Evolutionary conservation across 2,113 vertebrate genomes (phyloP).

Genomic region (Hipposideros armiger): DNA sequence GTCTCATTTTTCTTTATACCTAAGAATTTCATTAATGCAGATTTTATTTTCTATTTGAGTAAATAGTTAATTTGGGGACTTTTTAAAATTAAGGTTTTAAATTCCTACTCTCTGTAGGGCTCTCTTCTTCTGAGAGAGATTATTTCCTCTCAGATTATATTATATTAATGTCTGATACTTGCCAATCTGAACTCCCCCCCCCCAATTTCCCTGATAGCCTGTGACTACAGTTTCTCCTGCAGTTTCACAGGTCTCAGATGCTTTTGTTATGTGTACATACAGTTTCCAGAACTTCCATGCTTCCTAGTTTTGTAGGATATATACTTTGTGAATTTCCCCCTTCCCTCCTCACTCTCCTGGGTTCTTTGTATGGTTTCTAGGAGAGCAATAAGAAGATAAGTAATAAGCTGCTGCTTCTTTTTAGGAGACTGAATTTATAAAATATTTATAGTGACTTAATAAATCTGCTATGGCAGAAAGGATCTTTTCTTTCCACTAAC

Average conservation of each 20-base stretch:
- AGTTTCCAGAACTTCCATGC: neutral
- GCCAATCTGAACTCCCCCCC: neutral
- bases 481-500: slow-evolving; percentile 31
- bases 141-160: neutral
- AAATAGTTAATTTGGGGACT: neutral
- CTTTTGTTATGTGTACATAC: neutral
- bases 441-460: slow-evolving; percentile 62
- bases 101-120: neutral
- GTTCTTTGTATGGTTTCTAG: neutral
- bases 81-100: slow-evolving; percentile 2
- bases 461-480: slow-evolving; percentile 26
- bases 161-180: neutral
- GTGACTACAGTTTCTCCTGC: neutral
- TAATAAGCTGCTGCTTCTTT: neutral
- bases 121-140: neutral
- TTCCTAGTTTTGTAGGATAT: neutral
- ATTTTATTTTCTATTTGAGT: neutral
- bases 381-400: neutral
- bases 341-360: neutral
- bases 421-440: slow-evolving; percentile 42
- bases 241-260: neutral
- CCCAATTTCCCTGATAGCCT: neutral
- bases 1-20: neutral
- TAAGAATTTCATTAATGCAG: neutral
- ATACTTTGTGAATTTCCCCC: neutral